A percentile compares a stretch with the other conserved stretches of the same genome.
Conservation (phyloP, 2,888 invertebrate species). For the Lacanobia oleracea region DNA sequence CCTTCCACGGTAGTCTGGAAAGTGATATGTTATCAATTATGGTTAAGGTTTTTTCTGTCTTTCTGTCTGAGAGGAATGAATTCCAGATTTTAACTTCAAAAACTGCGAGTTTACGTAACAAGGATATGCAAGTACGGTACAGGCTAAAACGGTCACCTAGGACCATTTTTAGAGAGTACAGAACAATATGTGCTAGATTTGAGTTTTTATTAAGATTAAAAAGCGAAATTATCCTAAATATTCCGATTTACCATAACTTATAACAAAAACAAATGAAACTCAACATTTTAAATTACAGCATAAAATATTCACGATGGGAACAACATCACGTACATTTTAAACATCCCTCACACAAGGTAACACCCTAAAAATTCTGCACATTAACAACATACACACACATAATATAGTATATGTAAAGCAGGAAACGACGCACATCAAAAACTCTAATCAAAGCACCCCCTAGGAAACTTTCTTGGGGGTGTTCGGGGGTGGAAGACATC, state of each 20-base stretch:
- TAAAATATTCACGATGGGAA: constrained; percentile 11
- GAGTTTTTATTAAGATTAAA: too few relatives aligned
- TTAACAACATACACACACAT: constrained; percentile 49
- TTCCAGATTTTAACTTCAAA: not conserved
- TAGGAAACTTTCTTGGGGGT: constrained; percentile 79
- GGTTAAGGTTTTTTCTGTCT: not conserved
- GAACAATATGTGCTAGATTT: not conserved
- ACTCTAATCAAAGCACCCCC: constrained; percentile 84
- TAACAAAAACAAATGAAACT: constrained; percentile 12
- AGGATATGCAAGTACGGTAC: not conserved
- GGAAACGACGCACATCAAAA: constrained; percentile 79
- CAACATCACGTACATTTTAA: constrained; percentile 27
- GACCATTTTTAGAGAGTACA: not conserved
- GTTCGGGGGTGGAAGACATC: constrained; percentile 79
- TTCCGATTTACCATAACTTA: not conserved
- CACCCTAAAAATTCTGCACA: constrained; percentile 57
- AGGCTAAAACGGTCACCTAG: not conserved
- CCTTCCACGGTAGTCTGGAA: not conserved
- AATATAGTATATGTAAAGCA: constrained; percentile 58
- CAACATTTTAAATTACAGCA: constrained; percentile 21
- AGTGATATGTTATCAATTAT: not conserved
- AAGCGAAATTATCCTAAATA: not conserved
- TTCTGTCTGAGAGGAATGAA: not conserved
- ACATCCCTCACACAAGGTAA: constrained; percentile 41
- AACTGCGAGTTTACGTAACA: not conserved